phyloP scores from a whole-genome alignment of 2,797 vertebrate species.

The Channallabes apus region DNA sequence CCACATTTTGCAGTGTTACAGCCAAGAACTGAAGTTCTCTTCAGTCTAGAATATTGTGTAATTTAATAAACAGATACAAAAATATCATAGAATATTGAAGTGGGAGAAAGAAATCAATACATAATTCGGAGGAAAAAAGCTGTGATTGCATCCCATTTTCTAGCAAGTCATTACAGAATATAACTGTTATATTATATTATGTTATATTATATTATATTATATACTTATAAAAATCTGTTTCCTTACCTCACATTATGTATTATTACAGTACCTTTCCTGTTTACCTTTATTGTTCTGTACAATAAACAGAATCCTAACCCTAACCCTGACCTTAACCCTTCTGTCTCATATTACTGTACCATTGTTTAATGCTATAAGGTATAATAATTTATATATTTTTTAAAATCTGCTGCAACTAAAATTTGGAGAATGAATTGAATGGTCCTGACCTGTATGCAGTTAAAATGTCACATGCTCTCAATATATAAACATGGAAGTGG shows the following conservation, averaged over 20 bases:
- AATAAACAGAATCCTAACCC: too few species aligned
- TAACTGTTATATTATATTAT: neutral
- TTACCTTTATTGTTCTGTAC: neutral
- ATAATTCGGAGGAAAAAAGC: neutral
- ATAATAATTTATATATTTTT: neutral
- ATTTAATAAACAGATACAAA: neutral
- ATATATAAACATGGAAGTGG: neutral
- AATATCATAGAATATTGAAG: neutral
- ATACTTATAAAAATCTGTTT: neutral
- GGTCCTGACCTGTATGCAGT: neutral
- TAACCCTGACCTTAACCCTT: too few species aligned
- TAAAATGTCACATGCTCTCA: neutral
- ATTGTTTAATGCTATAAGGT: neutral
- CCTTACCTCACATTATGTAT: neutral
- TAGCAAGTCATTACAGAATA: neutral
- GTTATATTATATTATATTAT: too few species aligned
- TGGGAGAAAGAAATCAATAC: neutral
- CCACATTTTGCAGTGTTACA: neutral
- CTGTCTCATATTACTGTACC: neutral
- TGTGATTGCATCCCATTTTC: neutral
- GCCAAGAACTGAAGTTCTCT: neutral
- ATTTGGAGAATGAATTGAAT: neutral
- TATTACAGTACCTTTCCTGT: neutral
- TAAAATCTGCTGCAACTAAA: neutral
- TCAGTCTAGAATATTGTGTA: neutral